Evolutionary conservation across 2,113 vertebrate species (phyloP).

Genomic region (Aramus guarauna): DNA sequence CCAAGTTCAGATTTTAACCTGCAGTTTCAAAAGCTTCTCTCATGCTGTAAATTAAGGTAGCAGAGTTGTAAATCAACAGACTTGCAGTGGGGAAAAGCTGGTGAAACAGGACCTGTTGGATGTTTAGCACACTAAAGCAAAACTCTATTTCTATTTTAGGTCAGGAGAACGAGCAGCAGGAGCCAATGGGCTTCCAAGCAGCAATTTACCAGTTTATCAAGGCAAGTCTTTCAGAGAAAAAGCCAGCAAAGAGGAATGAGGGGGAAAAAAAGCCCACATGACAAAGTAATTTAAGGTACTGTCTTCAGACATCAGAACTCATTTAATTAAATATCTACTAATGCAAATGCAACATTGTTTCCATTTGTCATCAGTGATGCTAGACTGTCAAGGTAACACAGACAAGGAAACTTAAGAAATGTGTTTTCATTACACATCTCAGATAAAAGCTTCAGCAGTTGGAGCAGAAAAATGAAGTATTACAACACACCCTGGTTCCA

Average conservation of each 20-base stretch:
- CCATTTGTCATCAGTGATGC: not conserved
- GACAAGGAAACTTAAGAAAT: not conserved
- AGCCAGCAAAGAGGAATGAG: not conserved
- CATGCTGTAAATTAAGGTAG: not conserved
- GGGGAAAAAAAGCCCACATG: rapidly evolving
- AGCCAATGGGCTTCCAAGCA: not conserved
- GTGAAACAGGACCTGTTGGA: not conserved
- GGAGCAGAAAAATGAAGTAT: not conserved
- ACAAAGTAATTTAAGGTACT: not conserved
- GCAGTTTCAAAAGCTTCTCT: not conserved
- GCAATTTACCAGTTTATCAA: not conserved
- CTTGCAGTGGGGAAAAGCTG: not conserved
- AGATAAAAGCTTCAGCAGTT: not conserved
- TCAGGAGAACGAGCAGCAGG: not conserved
- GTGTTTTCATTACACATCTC: not conserved
- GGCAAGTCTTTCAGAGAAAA: not conserved
- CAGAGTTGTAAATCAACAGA: not conserved
- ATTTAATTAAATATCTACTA: not conserved
- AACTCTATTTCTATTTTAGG: not conserved
- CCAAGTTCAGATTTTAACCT: not conserved
- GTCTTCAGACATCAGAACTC: not conserved
- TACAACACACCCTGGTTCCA: not conserved
- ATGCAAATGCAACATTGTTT: not conserved
- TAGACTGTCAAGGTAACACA: not conserved
- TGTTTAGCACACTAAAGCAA: not conserved